phyloP scores from a whole-genome alignment of 2,888 invertebrate genomes.

The Ctenicera cuprea region DNA sequence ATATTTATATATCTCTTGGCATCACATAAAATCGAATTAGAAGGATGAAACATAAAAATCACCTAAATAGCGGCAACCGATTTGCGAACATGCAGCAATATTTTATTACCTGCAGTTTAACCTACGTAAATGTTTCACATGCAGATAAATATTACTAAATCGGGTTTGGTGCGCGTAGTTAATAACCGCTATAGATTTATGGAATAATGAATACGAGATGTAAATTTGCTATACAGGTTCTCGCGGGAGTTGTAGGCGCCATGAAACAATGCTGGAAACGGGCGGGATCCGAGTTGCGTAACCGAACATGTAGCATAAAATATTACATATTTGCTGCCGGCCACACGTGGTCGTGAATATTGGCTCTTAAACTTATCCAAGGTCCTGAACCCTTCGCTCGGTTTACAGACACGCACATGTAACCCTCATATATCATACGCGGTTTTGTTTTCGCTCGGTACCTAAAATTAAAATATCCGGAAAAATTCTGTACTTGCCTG shows the following conservation, averaged over 20 bases:
- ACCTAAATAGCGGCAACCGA: not conserved
- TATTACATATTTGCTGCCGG: constrained; percentile 28
- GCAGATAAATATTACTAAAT: constrained; percentile 25
- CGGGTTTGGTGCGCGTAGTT: constrained; percentile 10
- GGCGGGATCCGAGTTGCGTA: constrained; percentile 33
- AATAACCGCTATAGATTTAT: constrained; percentile 35
- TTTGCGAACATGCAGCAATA: constrained; percentile 1
- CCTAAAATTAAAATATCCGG: not conserved
- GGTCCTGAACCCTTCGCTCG: constrained; percentile 25
- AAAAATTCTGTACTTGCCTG: too few relatives aligned
- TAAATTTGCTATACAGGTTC: constrained; percentile 35
- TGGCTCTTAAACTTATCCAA: constrained; percentile 29
- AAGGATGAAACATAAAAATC: not conserved
- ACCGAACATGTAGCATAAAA: constrained; percentile 41
- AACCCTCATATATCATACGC: constrained; percentile 3
- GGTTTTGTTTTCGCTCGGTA: not conserved
- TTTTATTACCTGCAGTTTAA: constrained; percentile 20
- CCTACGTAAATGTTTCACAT: constrained; percentile 28
- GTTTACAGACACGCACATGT: constrained; percentile 14
- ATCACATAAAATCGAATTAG: too few relatives aligned
- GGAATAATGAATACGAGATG: constrained; percentile 34
- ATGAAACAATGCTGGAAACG: constrained; percentile 42
- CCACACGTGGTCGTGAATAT: constrained; percentile 33
- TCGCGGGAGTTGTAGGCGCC: constrained; percentile 40
- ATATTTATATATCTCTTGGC: too few relatives aligned